These are phyloP conservation scores for Clarias gariepinus DNA, from an alignment of 2,113 vertebrate genomes.

Conservation along the genomic window DNA sequence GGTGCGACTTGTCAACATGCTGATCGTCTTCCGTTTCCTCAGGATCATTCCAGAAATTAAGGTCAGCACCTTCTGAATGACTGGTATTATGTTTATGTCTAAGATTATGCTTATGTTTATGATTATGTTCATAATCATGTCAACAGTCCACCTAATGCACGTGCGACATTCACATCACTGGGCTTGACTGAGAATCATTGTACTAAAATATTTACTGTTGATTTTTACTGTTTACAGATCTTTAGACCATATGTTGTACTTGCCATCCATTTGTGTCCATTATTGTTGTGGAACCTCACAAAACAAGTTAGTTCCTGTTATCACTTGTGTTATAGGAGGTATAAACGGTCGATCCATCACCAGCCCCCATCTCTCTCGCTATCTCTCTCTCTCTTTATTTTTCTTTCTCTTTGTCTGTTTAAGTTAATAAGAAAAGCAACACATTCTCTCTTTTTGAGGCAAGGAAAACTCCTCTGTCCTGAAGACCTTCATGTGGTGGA, in stretches of 20 bases:
- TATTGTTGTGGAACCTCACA: conserved; percentile 12
- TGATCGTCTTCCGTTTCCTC: conserved; percentile 91
- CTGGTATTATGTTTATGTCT: background rate
- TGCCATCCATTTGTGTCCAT: conserved; percentile 15
- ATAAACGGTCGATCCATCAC: background rate
- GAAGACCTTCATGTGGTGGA: background rate
- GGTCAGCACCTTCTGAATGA: conserved; percentile 61
- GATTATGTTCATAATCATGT: too few species aligned
- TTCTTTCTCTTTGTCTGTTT: background rate
- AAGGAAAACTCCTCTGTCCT: background rate
- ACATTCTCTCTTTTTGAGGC: background rate
- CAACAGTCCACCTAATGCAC: background rate
- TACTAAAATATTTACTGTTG: conserved; percentile 13
- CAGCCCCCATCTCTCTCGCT: background rate
- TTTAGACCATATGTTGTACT: conserved; percentile 21
- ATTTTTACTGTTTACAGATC: conserved; percentile 1
- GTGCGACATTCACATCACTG: background rate
- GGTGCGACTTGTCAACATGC: conserved; percentile 85
- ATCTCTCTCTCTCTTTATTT: background rate
- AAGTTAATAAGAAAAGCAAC: background rate
- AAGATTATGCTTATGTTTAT: too few species aligned
- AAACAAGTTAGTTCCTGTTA: conserved; percentile 21
- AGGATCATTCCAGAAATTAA: conserved; percentile 89
- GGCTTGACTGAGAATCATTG: background rate
- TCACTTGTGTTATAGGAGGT: background rate